A percentile compares a stretch with the other conserved stretches of the same genome.
Conservation (phyloP, 2,888 invertebrate species). For the Agriopis leucophaearia region DNA sequence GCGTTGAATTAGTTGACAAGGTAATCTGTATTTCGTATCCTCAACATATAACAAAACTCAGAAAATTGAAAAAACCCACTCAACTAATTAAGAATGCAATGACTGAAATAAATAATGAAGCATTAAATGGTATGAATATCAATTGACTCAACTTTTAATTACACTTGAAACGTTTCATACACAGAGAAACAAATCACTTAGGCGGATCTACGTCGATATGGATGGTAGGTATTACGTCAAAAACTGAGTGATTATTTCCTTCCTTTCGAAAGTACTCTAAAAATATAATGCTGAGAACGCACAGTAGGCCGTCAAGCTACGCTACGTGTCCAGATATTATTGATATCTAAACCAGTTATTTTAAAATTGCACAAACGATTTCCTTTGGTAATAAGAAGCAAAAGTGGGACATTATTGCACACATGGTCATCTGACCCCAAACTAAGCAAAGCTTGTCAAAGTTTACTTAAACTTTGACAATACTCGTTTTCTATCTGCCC, state of each 20-base stretch:
- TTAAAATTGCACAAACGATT: too few relatives aligned
- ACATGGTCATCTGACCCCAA: too few relatives aligned
- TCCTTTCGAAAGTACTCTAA: conserved; percentile 58
- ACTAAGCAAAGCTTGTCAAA: too few relatives aligned
- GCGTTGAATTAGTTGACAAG: too few relatives aligned
- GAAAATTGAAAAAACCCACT: too few relatives aligned
- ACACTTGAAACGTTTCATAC: conserved; percentile 1
- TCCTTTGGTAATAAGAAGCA: too few relatives aligned
- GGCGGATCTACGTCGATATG: conserved; percentile 19
- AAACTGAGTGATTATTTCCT: conserved; percentile 64
- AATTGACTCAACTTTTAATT: conserved; percentile 23
- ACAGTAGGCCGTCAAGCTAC: neutral
- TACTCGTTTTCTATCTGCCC: too few relatives aligned
- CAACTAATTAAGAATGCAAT: neutral
- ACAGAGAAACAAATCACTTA: conserved; percentile 22
- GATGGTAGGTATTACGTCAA: conserved; percentile 34
- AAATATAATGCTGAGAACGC: conserved; percentile 11
- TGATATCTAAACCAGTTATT: too few relatives aligned
- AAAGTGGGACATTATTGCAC: too few relatives aligned
- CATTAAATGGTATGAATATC: conserved; percentile 9
- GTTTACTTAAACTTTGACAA: too few relatives aligned
- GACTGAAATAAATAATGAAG: conserved; percentile 12
- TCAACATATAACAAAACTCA: neutral
- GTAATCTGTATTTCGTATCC: too few relatives aligned
- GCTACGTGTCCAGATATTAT: too few relatives aligned